Conservation (phyloP, 2,797 vertebrate species). For the Cygnus olor region DNA sequence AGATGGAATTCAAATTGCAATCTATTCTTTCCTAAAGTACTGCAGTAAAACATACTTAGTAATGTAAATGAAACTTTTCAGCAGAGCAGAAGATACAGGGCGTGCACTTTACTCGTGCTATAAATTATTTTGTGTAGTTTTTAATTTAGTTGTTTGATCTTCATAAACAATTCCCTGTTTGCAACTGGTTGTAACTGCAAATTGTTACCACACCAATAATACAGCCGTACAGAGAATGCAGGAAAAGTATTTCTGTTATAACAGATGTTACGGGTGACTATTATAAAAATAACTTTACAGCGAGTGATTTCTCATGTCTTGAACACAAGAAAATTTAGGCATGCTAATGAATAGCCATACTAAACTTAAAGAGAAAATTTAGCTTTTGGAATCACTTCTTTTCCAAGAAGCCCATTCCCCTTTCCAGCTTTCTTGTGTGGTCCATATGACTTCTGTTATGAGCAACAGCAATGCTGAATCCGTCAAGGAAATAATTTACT, state of each 20-base stretch:
- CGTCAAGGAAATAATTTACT: conserved; percentile 10
- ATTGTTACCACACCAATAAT: conserved; percentile 25
- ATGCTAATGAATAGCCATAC: not conserved
- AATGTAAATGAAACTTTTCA: conserved; percentile 37
- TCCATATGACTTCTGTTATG: not conserved
- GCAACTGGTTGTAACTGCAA: conserved; percentile 24
- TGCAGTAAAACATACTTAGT: conserved; percentile 14
- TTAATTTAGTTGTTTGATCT: conserved; percentile 9
- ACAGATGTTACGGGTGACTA: conserved; percentile 15
- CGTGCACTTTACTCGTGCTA: not conserved
- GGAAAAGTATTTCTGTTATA: not conserved
- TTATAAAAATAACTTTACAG: conserved; percentile 15
- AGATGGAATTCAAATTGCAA: conserved; percentile 34
- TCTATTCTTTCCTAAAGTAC: conserved; percentile 43
- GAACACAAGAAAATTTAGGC: not conserved
- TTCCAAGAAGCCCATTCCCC: not conserved
- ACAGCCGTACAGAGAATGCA: not conserved
- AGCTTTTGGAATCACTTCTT: not conserved
- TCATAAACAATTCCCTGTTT: conserved; percentile 9
- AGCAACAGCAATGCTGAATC: not conserved
- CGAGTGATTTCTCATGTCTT: not conserved
- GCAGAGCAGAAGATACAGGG: conserved; percentile 18
- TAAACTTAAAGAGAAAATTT: not conserved
- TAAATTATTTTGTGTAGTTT: conserved; percentile 16
- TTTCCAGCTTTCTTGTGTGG: not conserved